Base-by-base conservation (phyloP, 2,113 vertebrate species). In the Rallus limicola region DNA sequence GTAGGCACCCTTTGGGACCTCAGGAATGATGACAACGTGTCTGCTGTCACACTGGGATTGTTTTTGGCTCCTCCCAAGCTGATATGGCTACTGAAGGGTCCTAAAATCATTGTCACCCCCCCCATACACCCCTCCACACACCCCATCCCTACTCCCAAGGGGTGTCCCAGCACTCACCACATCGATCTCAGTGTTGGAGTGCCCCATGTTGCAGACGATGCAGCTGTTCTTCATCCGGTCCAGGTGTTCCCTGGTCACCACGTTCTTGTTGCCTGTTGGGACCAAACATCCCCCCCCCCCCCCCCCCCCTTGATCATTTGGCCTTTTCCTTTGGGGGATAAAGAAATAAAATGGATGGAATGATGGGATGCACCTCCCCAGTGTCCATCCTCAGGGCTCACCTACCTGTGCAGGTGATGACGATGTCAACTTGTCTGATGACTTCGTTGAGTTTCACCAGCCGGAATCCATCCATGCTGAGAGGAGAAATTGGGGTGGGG, bases 181-280 rank as follows among this genome's bases (percentile, higher is more conserved):
- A 4, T 99, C 99, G 17, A 99, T 99, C 98, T 99, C 99, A 0
- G 99, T 99, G 98, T 99, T 99, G 96, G 99, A 99, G 98, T 99
- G 99, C 3, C 99, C 99, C 99, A 99, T 99, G 98, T 99, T 99
- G 97, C 99, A 99, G 53, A 99, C 99, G 1, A 99, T 99, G 96
- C 99, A 99, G 94, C 99, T 98, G 82, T 99, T 99, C 98, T 99
- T 99, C 99, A 99, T 99, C 42, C 99, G 98, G 91, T 99, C 99
- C 64, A 99, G 98, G 72, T 99, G 98, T 28, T 99, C 99, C 96
- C 99, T 98, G 93, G 99, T 98, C 96, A 99, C 99, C 92, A 99
- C 99, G 14, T 99, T 99, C 98, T 99, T 99, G 94, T 99, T 99
- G 67, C 99, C 99, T 99, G 96, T 55, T 55, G 48, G 65, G 42